Evolutionary conservation across 2,888 invertebrate genomes (phyloP).

Genomic region (Anoncus sp.): DNA sequence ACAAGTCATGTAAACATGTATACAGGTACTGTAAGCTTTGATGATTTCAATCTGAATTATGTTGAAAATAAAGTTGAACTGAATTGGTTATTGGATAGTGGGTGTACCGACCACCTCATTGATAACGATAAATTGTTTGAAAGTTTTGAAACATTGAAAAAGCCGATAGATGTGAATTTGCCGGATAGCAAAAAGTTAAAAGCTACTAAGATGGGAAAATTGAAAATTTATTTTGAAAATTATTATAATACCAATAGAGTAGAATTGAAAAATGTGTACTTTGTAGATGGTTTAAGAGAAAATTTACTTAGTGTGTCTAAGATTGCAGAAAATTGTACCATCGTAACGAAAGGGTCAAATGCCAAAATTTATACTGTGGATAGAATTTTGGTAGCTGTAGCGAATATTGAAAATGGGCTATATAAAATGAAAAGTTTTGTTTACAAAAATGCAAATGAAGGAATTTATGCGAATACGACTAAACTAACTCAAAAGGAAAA

Average conservation of each 20-base stretch:
- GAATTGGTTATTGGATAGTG: constrained; percentile 53
- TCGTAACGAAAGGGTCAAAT: constrained; percentile 6
- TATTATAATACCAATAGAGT: constrained; percentile 8
- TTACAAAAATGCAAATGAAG: too few relatives aligned
- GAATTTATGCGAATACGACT: neutral
- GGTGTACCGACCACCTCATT: constrained; percentile 55
- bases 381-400: neutral
- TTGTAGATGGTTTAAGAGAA: constrained; percentile 24
- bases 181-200: constrained; percentile 42
- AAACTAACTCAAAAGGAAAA: constrained; percentile 3
- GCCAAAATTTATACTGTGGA: neutral
- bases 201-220: constrained; percentile 27
- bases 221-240: constrained; percentile 24
- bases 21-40: neutral
- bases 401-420: neutral
- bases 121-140: constrained; percentile 36
- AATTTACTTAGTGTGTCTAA: constrained; percentile 36
- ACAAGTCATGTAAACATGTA: neutral
- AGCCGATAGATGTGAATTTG: constrained; percentile 43
- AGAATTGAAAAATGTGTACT: constrained; percentile 28
- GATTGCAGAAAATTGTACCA: constrained; percentile 30
- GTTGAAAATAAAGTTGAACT: too few relatives aligned
- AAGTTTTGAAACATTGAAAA: constrained; percentile 27
- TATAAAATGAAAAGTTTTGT: neutral
- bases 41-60: too few relatives aligned